Base-by-base conservation (phyloP, 2,113 vertebrate species). In the Leucopsar rothschildi region DNA sequence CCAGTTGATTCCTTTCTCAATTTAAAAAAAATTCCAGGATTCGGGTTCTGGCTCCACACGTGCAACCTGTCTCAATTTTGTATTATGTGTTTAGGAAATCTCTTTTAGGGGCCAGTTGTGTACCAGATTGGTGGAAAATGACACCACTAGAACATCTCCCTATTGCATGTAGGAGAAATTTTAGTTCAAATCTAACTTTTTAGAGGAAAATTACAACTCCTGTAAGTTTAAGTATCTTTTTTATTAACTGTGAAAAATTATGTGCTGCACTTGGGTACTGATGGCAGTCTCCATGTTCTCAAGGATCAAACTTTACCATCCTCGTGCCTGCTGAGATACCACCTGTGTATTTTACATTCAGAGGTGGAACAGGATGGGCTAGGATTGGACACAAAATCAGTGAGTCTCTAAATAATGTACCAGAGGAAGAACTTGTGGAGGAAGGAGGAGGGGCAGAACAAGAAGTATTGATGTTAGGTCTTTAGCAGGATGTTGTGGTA, bases 121-220 rank as follows among this genome's bases (percentile, higher is more conserved):
- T 25, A 29, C 8, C 5, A 40, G 28, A 33, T 0, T 44, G 52
- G 3, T 59, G 25, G 55, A 56, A 81, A 37, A 19, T 50, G 15
- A 19, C 5, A 6, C 12, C 0, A 0, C 19, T 37, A 37, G 6
- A 50, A 57, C 35, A 47, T 35, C 6, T 75, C 4, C 37, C 15
- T 2, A 0, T 24, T 83, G 8, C 16, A 39, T 1, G 11, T 4
- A 75, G 33, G 42, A 27, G 40, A 57, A 57, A 6, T 65, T 72
- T 39, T 33, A 59, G 52, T 29, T 7, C 11, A 55, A 79, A 40
- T 77, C 4, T 57, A 31, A 59, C 3, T 21, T 63, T 64, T 42
- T 50, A 37, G n/a, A 21, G 49, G 18, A 52, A 27, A 25, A 63
- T 3, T 4, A 23, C 0, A 0, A 35, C 4, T 57, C 20, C 6